Evolutionary conservation across 2,888 invertebrate species (phyloP).

Genomic region (Cremastinae sp.): DNA sequence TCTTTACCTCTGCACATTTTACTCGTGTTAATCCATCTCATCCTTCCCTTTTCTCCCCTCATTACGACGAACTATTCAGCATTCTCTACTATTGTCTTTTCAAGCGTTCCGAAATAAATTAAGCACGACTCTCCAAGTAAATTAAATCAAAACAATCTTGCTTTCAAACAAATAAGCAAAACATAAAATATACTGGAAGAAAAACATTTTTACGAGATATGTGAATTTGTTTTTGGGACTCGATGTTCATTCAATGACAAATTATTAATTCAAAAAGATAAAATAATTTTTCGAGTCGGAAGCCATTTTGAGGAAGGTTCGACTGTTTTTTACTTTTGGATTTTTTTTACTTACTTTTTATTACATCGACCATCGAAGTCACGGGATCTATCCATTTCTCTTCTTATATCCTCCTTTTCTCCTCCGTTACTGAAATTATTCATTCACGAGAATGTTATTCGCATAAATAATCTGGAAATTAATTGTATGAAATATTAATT

Average conservation of each 20-base stretch:
- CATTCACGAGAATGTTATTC: not conserved
- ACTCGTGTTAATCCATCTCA: slow-evolving; percentile 58
- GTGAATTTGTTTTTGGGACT: too few species aligned
- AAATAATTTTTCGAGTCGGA: not conserved
- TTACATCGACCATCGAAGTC: slow-evolving; percentile 70
- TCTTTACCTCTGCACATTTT: slow-evolving; percentile 71
- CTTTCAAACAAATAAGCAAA: too few species aligned
- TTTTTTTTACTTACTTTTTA: slow-evolving; percentile 65
- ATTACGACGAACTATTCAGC: slow-evolving; percentile 13
- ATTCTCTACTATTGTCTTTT: not conserved
- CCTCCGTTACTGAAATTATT: slow-evolving; percentile 49
- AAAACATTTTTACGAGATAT: too few species aligned
- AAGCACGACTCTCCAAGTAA: too few species aligned
- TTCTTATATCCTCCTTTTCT: slow-evolving; percentile 64
- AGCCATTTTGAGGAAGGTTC: not conserved
- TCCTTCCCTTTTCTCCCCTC: not conserved
- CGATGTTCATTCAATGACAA: too few species aligned
- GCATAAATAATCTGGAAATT: not conserved
- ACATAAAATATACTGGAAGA: too few species aligned
- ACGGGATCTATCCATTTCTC: slow-evolving; percentile 62
- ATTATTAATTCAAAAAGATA: not conserved
- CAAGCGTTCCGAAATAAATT: not conserved
- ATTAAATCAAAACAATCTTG: too few species aligned
- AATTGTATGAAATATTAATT: not conserved
- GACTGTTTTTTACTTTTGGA: not conserved